Conservation (phyloP, 2,797 vertebrate genomes). For the Anguilla megastoma region DNA sequence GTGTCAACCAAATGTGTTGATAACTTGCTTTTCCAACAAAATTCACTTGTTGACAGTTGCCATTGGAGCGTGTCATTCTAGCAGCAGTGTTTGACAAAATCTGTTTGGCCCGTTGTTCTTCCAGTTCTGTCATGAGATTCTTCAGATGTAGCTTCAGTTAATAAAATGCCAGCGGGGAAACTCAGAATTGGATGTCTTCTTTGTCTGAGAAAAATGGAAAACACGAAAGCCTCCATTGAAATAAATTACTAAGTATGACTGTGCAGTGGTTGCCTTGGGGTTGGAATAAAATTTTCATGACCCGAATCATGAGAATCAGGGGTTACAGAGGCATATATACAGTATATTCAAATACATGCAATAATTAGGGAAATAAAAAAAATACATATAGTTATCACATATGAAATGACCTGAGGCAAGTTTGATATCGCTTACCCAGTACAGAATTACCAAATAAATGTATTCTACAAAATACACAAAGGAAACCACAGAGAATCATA, state of each 20-base stretch:
- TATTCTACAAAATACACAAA: neutral
- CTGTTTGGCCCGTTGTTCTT: neutral
- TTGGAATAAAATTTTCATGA: neutral
- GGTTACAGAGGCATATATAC: neutral
- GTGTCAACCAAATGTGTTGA: neutral
- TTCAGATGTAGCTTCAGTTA: neutral
- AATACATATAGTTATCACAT: neutral
- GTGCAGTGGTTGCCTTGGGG: neutral
- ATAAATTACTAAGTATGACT: slow-evolving; percentile 5
- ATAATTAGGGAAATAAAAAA: neutral
- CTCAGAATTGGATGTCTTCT: neutral
- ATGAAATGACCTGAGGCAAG: neutral
- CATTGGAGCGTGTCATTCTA: neutral
- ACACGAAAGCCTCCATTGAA: neutral
- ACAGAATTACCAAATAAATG: neutral
- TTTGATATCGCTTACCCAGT: neutral
- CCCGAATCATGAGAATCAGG: neutral
- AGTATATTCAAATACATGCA: neutral
- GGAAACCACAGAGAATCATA: neutral
- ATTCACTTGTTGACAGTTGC: neutral
- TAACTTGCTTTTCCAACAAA: neutral
- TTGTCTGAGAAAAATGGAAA: neutral
- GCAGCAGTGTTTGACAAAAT: neutral
- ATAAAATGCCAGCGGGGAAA: neutral
- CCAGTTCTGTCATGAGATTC: neutral